These are phyloP conservation scores for Gerris lacustris DNA, from an alignment of 2,888 invertebrate genomes.

Conservation along the genomic window DNA sequence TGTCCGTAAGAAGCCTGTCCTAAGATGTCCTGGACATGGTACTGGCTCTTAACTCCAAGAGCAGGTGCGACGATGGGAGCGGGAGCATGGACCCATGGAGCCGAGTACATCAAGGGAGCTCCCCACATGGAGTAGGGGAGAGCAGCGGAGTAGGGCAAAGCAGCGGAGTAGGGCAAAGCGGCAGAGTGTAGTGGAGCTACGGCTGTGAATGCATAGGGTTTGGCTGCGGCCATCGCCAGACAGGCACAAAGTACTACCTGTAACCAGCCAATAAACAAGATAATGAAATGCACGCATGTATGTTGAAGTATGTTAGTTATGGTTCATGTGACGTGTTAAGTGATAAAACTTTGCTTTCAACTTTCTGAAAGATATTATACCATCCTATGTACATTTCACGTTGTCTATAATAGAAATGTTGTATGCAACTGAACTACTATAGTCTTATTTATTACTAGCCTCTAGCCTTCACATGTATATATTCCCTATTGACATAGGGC, in stretches of 20 bases:
- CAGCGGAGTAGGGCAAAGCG: constrained; percentile 5
- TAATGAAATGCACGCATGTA: too few species aligned
- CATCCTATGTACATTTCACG: too few species aligned
- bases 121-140: constrained; percentile 9
- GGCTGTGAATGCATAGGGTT: constrained; percentile 27
- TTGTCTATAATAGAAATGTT: too few species aligned
- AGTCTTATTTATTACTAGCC: too few species aligned
- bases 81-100: constrained; percentile 26
- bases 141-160: constrained; percentile 5
- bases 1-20: constrained; percentile 37
- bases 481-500: too few species aligned
- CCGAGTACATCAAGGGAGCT: constrained; percentile 21
- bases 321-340: too few species aligned
- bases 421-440: too few species aligned
- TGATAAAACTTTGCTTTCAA: too few species aligned
- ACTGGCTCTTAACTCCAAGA: constrained; percentile 32
- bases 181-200: constrained; percentile 26
- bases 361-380: too few species aligned
- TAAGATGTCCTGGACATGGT: constrained; percentile 37
- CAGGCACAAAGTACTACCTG: background rate
- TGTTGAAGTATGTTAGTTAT: too few species aligned
- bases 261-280: background rate
- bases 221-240: background rate
- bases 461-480: too few species aligned
- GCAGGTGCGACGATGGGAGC: constrained; percentile 17